Evolutionary conservation across 2,888 invertebrate genomes (phyloP), one percentile per base, ranked within the genome.

Genomic region (Dicroscelio sp.): DNA sequence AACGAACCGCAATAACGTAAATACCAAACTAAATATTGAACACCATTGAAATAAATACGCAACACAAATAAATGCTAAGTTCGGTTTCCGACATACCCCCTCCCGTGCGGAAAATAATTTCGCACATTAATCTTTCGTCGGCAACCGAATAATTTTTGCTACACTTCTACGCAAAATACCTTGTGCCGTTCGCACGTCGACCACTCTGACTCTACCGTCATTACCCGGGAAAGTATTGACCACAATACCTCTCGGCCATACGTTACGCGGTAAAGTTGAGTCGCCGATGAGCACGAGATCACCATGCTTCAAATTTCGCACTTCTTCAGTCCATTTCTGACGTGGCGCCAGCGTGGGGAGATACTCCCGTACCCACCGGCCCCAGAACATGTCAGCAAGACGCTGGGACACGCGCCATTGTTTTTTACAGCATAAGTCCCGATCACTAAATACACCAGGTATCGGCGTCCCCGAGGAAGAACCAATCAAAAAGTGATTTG

Each of bases 401-500:
- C 31, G 2, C 48, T 92, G 92, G 0, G 90, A 79, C 14, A 73
- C 38, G 33, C 80, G 20, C 86, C 90, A 92, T 55, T 92, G 90
- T 27, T 84, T 83, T 38, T 87, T 48, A 0, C 31, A 43, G 35
- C 31, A 78, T 14, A 90, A 17, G 14, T 90, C 83, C 3, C 6
- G 1, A 20, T 82, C 63, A 0, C 23, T 23, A 17, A 78, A 86
- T 33, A 14, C 5, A 5, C 84, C 90, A 0, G 83, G 78, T 0
- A 48, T 5, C 1, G 84, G n/a, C 2, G 6, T 63, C 1, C 92
- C 92, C 0, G 93, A 92, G 0, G 93, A 92, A 0, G 86, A 6
- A 0, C 93, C 92, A 8, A 92, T 78, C 4, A 93, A 78, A 35
- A 91, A 89, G 58, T 93, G 91, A 35, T 93, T 92, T 0, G 91